Percentiles rank a stretch among this genome's conserved stretches.
These are phyloP conservation scores for Sardina pilchardus DNA, from an alignment of 2,113 vertebrate species.

Conservation along the genomic window DNA sequence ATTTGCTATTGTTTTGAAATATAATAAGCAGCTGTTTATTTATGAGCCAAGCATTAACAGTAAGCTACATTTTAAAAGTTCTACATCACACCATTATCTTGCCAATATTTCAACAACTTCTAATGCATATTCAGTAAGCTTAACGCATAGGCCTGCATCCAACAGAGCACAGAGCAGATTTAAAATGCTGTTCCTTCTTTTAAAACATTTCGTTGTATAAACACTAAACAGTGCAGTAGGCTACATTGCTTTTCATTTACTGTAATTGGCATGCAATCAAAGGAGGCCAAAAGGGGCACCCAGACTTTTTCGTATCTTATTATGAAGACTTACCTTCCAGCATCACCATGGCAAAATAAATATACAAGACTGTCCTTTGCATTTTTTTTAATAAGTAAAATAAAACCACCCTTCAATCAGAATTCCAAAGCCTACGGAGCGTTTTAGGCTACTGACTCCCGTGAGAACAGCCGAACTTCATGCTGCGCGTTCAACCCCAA, in stretches of 20 bases:
- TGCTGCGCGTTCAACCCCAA: slow-evolving; percentile 58
- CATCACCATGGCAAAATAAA: slow-evolving; percentile 62
- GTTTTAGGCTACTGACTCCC: neutral
- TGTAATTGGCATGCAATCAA: no score
- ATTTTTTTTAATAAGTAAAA: slow-evolving; percentile 31
- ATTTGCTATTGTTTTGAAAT: neutral
- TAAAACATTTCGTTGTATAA: no score
- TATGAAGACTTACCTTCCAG: slow-evolving; percentile 63
- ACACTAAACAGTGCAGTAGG: no score
- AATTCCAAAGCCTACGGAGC: neutral
- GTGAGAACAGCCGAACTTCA: slow-evolving; percentile 44
- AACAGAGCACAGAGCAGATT: neutral
- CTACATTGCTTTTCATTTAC: no score
- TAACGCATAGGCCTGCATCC: neutral
- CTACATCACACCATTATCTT: neutral
- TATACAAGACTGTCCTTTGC: slow-evolving; percentile 48
- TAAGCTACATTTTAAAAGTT: neutral
- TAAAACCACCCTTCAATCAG: neutral
- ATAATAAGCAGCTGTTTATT: neutral
- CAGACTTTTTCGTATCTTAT: neutral
- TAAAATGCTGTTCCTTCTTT: neutral
- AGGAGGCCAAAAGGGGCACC: neutral
- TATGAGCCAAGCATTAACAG: neutral
- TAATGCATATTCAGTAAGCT: no score
- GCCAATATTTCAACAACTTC: neutral